phyloP scores from a whole-genome alignment of 2,797 vertebrate species.

The Sebastes dallii region DNA sequence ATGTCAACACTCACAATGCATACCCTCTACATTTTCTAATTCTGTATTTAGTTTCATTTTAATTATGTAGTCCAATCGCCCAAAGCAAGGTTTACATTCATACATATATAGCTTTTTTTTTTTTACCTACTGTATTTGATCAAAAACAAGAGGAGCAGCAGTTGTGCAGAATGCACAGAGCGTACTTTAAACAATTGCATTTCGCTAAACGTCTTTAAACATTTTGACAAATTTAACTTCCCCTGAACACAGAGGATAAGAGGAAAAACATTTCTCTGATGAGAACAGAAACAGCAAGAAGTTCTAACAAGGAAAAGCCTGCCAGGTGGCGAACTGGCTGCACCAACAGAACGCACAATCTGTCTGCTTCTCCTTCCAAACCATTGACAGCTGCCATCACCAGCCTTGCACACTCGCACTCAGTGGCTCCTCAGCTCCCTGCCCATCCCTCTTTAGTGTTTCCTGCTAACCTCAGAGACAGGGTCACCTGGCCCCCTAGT shows the following conservation, averaged over 20 bases:
- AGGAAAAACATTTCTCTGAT: slow-evolving; percentile 85
- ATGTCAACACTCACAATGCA: slow-evolving; percentile 36
- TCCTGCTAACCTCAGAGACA: slow-evolving; percentile 82
- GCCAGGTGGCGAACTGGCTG: slow-evolving; percentile 91
- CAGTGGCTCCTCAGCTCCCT: slow-evolving; percentile 81
- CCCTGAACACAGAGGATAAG: slow-evolving; percentile 79
- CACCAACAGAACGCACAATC: slow-evolving; percentile 90
- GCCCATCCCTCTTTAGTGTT: slow-evolving; percentile 84
- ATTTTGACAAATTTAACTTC: slow-evolving; percentile 81
- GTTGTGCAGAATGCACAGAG: slow-evolving; percentile 37
- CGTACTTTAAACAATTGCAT: slow-evolving; percentile 67
- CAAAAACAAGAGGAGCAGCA: slow-evolving; percentile 5
- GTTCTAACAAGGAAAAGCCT: slow-evolving; percentile 90
- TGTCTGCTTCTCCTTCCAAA: slow-evolving; percentile 91
- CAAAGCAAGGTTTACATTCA: slow-evolving; percentile 24
- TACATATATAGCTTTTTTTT: neutral
- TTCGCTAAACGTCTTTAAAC: slow-evolving; percentile 76
- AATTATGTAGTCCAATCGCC: slow-evolving; percentile 17
- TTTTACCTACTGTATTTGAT: neutral
- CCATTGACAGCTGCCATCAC: slow-evolving; percentile 90
- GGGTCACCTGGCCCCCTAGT: slow-evolving; percentile 82
- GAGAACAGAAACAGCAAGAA: slow-evolving; percentile 89
- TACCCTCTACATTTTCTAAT: slow-evolving; percentile 7
- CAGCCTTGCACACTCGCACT: slow-evolving; percentile 88
- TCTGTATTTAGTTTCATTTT: slow-evolving; percentile 1